Conservation (phyloP, 2,888 invertebrate species). For the Melanargia galathea region DNA sequence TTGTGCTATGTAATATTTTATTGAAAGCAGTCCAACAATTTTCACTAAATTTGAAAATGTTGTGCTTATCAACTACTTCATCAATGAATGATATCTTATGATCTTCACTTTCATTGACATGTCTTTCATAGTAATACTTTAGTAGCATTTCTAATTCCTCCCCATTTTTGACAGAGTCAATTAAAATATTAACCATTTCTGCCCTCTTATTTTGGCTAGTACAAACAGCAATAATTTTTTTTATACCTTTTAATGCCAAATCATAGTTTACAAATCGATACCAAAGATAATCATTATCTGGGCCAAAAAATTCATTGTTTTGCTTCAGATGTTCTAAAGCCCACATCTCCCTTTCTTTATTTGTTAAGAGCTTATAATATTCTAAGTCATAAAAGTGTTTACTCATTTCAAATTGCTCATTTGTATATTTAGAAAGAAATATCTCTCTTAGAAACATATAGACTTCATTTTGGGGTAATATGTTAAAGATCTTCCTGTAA, state of each 20-base stretch:
- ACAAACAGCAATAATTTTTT: conserved; percentile 49
- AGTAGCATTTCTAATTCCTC: conserved; percentile 51
- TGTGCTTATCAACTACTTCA: conserved; percentile 45
- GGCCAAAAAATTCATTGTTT: conserved; percentile 50
- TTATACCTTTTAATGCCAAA: conserved; percentile 52
- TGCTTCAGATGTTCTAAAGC: conserved; percentile 54
- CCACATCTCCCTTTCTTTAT: conserved; percentile 55
- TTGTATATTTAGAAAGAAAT: conserved; percentile 51
- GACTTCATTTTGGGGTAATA: conserved; percentile 49
- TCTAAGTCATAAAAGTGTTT: conserved; percentile 47
- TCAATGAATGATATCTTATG: conserved; percentile 52
- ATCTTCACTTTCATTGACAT: conserved; percentile 53
- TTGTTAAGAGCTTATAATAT: conserved; percentile 51
- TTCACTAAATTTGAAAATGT: conserved; percentile 53
- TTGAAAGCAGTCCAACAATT: conserved; percentile 57
- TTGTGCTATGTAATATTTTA: conserved; percentile 52
- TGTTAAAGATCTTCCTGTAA: conserved; percentile 50
- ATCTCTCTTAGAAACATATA: conserved; percentile 52
- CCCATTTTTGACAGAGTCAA: conserved; percentile 51
- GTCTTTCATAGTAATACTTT: conserved; percentile 57
- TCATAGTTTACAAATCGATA: conserved; percentile 58
- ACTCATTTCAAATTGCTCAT: conserved; percentile 52
- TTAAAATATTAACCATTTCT: conserved; percentile 50
- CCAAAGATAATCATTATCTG: conserved; percentile 53
- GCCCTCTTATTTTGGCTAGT: conserved; percentile 46